Percentiles rank a stretch among this genome's conserved stretches.
Conservation (phyloP, 2,888 invertebrate genomes). For the Vesta saturnalis region DNA sequence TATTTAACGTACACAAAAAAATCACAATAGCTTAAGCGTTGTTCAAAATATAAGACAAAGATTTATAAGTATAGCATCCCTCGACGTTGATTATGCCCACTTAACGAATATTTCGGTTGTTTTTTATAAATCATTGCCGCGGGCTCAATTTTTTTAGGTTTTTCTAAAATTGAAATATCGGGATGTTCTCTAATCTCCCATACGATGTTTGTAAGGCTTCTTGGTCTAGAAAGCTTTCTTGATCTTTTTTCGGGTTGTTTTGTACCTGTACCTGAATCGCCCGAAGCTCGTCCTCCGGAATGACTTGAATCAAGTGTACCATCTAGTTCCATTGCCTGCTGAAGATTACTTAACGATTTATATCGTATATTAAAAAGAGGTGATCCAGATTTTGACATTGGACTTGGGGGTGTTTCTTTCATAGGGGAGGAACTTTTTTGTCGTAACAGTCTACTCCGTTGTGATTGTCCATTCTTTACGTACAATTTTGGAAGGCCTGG, state of each 20-base stretch:
- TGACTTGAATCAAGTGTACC: constrained; percentile 91
- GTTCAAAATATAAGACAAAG: constrained; percentile 27
- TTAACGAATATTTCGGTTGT: constrained; percentile 63
- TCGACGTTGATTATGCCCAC: constrained; percentile 45
- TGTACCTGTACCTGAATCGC: constrained; percentile 78
- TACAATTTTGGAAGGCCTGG: constrained; percentile 78
- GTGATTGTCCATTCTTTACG: constrained; percentile 78
- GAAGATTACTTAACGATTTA: constrained; percentile 76
- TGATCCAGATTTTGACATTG: constrained; percentile 75
- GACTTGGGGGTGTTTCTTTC: constrained; percentile 75
- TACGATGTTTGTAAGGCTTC: constrained; percentile 87
- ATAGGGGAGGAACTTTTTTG: constrained; percentile 79
- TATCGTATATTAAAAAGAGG: constrained; percentile 81
- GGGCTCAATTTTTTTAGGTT: constrained; percentile 56
- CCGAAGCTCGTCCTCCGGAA: constrained; percentile 87
- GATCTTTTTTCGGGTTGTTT: constrained; percentile 87
- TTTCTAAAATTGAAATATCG: constrained; percentile 58
- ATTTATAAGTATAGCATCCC: constrained; percentile 48
- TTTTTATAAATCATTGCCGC: constrained; percentile 63
- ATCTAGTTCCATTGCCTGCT: constrained; percentile 74
- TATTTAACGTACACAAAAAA: constrained; percentile 32
- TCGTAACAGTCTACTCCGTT: constrained; percentile 72
- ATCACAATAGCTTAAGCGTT: constrained; percentile 45
- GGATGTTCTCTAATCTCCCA: constrained; percentile 71
- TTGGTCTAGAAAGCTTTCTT: constrained; percentile 82